Evolutionary conservation across 2,888 invertebrate species (phyloP).

Genomic region (Strigamia maritima): DNA sequence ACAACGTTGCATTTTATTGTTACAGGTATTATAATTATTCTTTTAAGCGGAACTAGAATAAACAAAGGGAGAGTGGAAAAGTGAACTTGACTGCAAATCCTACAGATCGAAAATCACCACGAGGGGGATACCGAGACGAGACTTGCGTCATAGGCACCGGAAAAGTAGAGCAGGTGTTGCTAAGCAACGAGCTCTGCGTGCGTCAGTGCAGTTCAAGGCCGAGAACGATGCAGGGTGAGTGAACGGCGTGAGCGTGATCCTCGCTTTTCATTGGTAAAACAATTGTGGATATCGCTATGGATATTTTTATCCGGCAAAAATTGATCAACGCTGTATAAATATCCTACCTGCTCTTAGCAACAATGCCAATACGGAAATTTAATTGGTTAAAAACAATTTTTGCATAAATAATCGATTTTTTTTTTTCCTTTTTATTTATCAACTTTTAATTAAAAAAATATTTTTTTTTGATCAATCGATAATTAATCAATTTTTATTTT

Average conservation of each 20-base stretch:
- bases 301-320: conserved; percentile 8
- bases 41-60: background rate
- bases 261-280: conserved; percentile 5
- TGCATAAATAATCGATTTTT: background rate
- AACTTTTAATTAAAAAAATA: background rate
- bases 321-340: conserved; percentile 1
- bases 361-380: background rate
- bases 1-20: background rate
- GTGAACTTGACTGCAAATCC: background rate
- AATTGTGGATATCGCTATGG: conserved; percentile 9
- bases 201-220: conserved; percentile 10
- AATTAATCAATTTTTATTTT: background rate
- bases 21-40: background rate
- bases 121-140: conserved; percentile 1
- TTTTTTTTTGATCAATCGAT: background rate
- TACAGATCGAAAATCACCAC: conserved; percentile 6
- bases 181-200: conserved; percentile 1
- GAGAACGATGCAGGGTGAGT: conserved; percentile 10
- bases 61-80: background rate
- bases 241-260: background rate
- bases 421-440: background rate
- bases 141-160: conserved; percentile 1
- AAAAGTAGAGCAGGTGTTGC: conserved; percentile 15
- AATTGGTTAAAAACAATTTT: background rate
- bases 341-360: background rate